Conservation (phyloP, 2,888 invertebrate species). For the Galerucella calmariensis region DNA sequence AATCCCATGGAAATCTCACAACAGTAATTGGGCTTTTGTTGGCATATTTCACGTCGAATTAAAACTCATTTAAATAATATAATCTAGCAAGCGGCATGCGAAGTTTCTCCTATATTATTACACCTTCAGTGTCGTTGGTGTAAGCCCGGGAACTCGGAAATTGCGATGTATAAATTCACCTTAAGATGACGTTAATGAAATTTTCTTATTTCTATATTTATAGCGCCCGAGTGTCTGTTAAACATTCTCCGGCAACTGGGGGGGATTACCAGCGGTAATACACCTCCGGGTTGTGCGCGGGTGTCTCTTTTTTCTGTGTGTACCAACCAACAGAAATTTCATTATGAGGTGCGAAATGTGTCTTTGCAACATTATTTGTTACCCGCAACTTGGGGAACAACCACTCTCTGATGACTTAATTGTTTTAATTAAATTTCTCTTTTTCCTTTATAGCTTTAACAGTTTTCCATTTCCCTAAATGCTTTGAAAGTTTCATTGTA, state of each 20-base stretch:
- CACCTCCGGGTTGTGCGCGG: slow-evolving; percentile 43
- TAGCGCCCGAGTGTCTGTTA: slow-evolving; percentile 60
- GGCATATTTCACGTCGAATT: slow-evolving; percentile 59
- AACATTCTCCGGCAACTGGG: slow-evolving; percentile 50
- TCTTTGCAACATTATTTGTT: slow-evolving; percentile 56
- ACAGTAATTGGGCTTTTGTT: slow-evolving; percentile 61
- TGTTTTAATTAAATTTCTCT: slow-evolving; percentile 44
- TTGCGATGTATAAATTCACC: slow-evolving; percentile 69
- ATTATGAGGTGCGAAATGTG: slow-evolving; percentile 59
- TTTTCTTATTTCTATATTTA: slow-evolving; percentile 67
- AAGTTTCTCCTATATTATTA: slow-evolving; percentile 63
- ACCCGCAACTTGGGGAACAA: slow-evolving; percentile 46
- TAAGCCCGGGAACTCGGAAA: slow-evolving; percentile 65
- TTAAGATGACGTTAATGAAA: slow-evolving; percentile 71
- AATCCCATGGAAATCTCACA: slow-evolving; percentile 53
- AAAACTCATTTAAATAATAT: slow-evolving; percentile 64
- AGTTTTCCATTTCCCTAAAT: neutral
- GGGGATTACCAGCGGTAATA: slow-evolving; percentile 38
- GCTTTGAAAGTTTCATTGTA: neutral
- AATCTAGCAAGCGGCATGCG: slow-evolving; percentile 55
- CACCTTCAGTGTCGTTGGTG: slow-evolving; percentile 57
- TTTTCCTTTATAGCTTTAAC: neutral
- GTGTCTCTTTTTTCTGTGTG: slow-evolving; percentile 52
- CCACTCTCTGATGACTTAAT: slow-evolving; percentile 43
- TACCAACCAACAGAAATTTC: slow-evolving; percentile 43